Percentiles rank a stretch among this genome's conserved stretches.
phyloP scores from a whole-genome alignment of 2,797 vertebrate species.

The Syncerus caffer region DNA sequence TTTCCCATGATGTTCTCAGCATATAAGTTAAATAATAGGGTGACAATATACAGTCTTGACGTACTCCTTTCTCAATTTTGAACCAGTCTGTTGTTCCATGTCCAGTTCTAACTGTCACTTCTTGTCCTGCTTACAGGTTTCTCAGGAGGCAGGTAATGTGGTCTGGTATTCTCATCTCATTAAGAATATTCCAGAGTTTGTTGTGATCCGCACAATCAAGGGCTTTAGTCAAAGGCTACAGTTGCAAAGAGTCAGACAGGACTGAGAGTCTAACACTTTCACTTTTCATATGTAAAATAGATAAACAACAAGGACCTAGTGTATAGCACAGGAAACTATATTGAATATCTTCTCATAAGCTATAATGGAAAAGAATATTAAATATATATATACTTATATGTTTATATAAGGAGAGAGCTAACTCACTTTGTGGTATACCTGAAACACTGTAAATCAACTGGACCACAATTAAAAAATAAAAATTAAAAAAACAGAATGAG shows the following conservation, averaged over 20 bases:
- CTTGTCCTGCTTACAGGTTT: background rate
- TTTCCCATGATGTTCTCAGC: background rate
- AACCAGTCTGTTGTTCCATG: background rate
- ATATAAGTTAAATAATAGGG: background rate
- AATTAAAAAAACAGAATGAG: background rate
- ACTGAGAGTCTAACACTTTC: background rate
- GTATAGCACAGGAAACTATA: background rate
- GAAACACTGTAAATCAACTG: background rate
- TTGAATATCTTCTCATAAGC: background rate
- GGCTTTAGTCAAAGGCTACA: background rate
- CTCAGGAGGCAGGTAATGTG: background rate
- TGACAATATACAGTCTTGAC: background rate
- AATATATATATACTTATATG: background rate
- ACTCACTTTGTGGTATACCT: background rate
- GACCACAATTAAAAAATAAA: background rate
- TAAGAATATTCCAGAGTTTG: background rate
- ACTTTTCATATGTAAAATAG: background rate
- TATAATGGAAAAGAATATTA: background rate
- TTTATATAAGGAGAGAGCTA: background rate
- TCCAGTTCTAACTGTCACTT: background rate
- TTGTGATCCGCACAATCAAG: background rate
- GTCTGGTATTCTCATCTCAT: background rate
- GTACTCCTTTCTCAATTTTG: background rate
- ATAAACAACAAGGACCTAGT: background rate
- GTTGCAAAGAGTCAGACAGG: background rate